These are phyloP conservation scores for Carcina quercana DNA, from an alignment of 2,888 invertebrate species.

Conservation along the genomic window DNA sequence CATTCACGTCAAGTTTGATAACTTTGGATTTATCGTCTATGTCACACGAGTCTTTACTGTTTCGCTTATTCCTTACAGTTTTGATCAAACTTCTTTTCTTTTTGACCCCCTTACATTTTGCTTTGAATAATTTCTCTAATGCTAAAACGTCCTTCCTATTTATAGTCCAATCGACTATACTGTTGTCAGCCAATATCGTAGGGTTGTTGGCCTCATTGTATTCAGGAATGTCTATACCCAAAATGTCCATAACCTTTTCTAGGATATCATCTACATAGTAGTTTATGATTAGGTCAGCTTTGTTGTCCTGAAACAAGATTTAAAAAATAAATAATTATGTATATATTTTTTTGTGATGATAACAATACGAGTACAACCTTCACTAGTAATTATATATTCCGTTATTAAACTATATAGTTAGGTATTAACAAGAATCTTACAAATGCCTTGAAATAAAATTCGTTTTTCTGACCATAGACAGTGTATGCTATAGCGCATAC, in stretches of 20 bases:
- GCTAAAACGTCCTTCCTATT: slow-evolving; percentile 72
- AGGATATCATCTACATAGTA: slow-evolving; percentile 92
- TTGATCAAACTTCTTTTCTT: slow-evolving; percentile 55
- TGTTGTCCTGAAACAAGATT: slow-evolving; percentile 85
- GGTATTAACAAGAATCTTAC: no score
- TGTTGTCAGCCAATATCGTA: slow-evolving; percentile 65
- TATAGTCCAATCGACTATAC: slow-evolving; percentile 83
- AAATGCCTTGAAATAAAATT: no score
- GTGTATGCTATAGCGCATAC: no score
- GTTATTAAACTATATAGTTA: no score
- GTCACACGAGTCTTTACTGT: slow-evolving; percentile 6
- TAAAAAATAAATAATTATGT: no score
- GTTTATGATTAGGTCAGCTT: slow-evolving; percentile 91
- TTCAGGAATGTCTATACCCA: slow-evolving; percentile 82
- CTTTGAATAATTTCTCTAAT: slow-evolving; percentile 75
- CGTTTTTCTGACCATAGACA: no score
- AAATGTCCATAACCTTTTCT: slow-evolving; percentile 80
- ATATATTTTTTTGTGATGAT: no score
- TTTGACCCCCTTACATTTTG: slow-evolving; percentile 62
- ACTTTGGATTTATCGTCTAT: slow-evolving; percentile 40
- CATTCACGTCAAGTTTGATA: slow-evolving; percentile 41
- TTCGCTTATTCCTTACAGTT: slow-evolving; percentile 37
- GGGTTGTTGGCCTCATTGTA: slow-evolving; percentile 81
- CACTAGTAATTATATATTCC: no score
- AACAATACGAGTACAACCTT: no score